These are phyloP conservation scores for Neodiprion virginianus DNA, from an alignment of 1,140 invertebrate species.

Conservation along the genomic window DNA sequence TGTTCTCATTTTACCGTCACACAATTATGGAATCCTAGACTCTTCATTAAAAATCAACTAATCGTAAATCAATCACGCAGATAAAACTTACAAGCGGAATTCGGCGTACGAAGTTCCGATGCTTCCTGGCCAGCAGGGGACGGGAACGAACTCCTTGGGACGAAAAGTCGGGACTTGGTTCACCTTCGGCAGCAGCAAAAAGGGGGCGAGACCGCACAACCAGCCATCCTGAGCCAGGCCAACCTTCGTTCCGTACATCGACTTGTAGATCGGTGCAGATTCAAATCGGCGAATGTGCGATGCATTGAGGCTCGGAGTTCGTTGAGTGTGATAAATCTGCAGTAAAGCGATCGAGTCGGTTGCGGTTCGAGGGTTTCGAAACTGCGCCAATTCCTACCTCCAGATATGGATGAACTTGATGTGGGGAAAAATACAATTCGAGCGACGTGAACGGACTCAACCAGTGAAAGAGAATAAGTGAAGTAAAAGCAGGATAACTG, in stretches of 20 bases:
- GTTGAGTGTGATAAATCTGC: too few species aligned
- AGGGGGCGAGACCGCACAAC: slow-evolving; percentile 54
- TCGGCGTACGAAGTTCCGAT: slow-evolving; percentile 58
- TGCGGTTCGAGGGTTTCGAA: too few species aligned
- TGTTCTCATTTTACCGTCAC: too few species aligned
- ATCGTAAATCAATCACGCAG: slow-evolving; percentile 46
- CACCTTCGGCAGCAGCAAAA: slow-evolving; percentile 65
- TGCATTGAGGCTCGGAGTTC: too few species aligned
- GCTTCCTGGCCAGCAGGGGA: slow-evolving; percentile 48
- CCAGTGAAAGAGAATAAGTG: too few species aligned
- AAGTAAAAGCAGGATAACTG: too few species aligned
- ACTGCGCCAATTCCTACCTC: too few species aligned
- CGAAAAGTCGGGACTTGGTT: slow-evolving; percentile 69
- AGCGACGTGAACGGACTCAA: too few species aligned
- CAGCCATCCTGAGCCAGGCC: slow-evolving; percentile 64
- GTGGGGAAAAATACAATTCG: too few species aligned
- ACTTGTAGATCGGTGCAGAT: slow-evolving; percentile 39
- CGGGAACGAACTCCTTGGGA: slow-evolving; percentile 61
- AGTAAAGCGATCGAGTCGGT: too few species aligned
- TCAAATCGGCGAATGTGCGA: too few species aligned
- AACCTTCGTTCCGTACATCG: slow-evolving; percentile 60
- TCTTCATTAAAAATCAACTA: not conserved
- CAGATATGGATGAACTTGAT: too few species aligned
- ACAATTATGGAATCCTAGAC: not conserved
- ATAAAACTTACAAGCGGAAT: slow-evolving; percentile 62